Evolutionary conservation across 2,113 vertebrate species (phyloP).

Genomic region (Malurus alboscapulatus): DNA sequence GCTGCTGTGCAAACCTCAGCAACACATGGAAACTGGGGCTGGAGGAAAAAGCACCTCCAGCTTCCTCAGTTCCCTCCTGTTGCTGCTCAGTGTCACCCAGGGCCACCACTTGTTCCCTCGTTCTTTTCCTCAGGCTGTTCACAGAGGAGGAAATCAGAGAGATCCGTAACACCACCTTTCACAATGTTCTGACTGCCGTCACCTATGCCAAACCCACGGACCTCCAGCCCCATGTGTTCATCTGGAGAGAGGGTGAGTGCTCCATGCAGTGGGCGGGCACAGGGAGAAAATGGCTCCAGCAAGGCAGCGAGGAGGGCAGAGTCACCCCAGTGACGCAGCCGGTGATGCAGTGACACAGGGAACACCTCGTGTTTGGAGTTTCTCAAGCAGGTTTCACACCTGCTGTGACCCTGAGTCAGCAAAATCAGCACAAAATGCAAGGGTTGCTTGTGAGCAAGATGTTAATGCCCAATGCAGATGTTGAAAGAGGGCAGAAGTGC

Average conservation of each 20-base stretch:
- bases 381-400: not conserved
- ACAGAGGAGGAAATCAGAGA: slow-evolving; percentile 73
- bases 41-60: not conserved
- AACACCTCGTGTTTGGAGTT: not conserved
- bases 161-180: slow-evolving; percentile 78
- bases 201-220: slow-evolving; percentile 24
- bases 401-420: not conserved
- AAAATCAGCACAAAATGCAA: not conserved
- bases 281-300: not conserved
- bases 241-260: slow-evolving; percentile 80
- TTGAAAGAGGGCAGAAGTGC: not conserved
- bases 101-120: not conserved
- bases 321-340: not conserved
- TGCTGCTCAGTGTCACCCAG: not conserved
- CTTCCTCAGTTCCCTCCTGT: not conserved
- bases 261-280: fast-evolving
- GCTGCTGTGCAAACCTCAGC: not conserved
- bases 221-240: slow-evolving; percentile 80
- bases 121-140: slow-evolving; percentile 80
- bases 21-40: not conserved
- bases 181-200: slow-evolving; percentile 74
- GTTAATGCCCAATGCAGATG: not conserved
- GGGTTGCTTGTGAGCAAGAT: not conserved
- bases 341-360: not conserved
- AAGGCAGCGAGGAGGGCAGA: not conserved